phyloP scores from a whole-genome alignment of 2,888 invertebrate genomes.

The Cephalotes varians region DNA sequence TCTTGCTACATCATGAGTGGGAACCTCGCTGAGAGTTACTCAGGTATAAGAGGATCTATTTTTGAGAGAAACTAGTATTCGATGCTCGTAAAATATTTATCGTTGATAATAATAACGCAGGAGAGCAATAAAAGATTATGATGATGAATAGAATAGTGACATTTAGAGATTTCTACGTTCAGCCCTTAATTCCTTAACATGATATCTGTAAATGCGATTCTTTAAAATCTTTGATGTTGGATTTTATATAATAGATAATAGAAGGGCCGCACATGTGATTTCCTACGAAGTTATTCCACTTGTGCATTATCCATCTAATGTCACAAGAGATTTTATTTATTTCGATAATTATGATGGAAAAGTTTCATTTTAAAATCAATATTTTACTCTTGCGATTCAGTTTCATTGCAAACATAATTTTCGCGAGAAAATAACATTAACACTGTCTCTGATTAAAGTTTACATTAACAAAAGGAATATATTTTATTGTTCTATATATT shows the following conservation, averaged over 20 bases:
- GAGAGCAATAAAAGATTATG: slow-evolving; percentile 15
- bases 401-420: neutral
- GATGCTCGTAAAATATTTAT: slow-evolving; percentile 33
- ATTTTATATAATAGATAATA: slow-evolving; percentile 21
- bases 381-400: neutral
- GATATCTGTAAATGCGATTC: slow-evolving; percentile 24
- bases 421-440: no score
- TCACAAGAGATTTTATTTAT: slow-evolving; percentile 9
- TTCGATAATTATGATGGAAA: slow-evolving; percentile 7
- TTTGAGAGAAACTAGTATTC: neutral
- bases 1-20: slow-evolving; percentile 31
- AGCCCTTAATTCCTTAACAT: neutral
- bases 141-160: slow-evolving; percentile 9
- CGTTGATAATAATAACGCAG: slow-evolving; percentile 35
- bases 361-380: neutral
- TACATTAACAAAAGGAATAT: no score
- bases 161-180: neutral
- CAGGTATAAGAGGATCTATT: slow-evolving; percentile 7
- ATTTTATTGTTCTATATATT: no score
- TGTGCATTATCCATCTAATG: neutral
- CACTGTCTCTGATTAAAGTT: no score
- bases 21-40: slow-evolving; percentile 27
- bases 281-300: neutral
- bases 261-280: neutral
- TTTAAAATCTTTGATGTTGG: neutral